Evolutionary conservation across 1,140 invertebrate genomes (phyloP).

Genomic region (Leguminivora glycinivorella): DNA sequence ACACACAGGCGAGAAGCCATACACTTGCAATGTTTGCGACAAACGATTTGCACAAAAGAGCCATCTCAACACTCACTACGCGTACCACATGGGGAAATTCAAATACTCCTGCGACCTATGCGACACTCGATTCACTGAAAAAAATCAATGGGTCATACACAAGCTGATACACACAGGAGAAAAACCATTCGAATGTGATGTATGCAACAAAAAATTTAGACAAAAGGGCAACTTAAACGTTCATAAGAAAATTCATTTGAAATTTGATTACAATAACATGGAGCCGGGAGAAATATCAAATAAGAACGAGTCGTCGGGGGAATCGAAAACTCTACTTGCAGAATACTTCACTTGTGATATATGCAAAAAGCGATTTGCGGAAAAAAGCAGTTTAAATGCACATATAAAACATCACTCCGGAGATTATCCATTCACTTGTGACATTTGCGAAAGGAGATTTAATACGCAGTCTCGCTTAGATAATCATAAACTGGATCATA

Average conservation of each 20-base stretch:
- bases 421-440: not conserved
- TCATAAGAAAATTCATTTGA: slow-evolving; percentile 2
- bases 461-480: not conserved
- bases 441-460: not conserved
- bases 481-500: slow-evolving; percentile 1
- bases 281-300: not conserved
- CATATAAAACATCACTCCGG: slow-evolving; percentile 1
- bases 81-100: not conserved
- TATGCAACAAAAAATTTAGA: not conserved
- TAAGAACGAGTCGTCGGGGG: not conserved
- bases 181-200: not conserved
- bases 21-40: not conserved
- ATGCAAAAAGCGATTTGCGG: not conserved
- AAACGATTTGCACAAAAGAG: not conserved
- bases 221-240: not conserved
- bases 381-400: not conserved
- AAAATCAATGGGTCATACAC: slow-evolving; percentile 1
- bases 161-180: not conserved
- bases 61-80: not conserved
- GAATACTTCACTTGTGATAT: slow-evolving; percentile 1
- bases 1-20: not conserved
- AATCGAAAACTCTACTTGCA: not conserved
- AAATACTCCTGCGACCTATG: not conserved
- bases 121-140: not conserved
- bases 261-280: not conserved